Evolutionary conservation across 2,113 vertebrate genomes (phyloP).

Genomic region (Electrona antarctica): DNA sequence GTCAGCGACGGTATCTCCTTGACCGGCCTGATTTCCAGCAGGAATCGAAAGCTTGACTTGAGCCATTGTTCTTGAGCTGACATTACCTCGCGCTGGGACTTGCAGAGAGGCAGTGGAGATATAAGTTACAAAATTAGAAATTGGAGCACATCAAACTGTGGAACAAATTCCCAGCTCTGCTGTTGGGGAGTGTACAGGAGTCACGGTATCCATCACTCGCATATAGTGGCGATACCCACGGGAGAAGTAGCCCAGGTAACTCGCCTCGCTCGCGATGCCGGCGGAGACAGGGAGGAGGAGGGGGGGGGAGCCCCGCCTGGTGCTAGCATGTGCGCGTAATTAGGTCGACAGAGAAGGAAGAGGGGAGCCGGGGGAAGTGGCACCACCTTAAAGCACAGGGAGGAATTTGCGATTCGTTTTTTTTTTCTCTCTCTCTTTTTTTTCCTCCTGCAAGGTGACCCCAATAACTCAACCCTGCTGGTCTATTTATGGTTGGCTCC

Average conservation of each 20-base stretch:
- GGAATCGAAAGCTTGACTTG: conserved; percentile 67
- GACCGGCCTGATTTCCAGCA: conserved; percentile 75
- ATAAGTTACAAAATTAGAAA: conserved; percentile 85
- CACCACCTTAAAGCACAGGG: conserved; percentile 73
- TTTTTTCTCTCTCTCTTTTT: too few relatives aligned
- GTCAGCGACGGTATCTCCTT: conserved; percentile 44
- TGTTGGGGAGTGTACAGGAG: conserved; percentile 72
- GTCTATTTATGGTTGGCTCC: conserved; percentile 79
- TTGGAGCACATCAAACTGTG: conserved; percentile 83
- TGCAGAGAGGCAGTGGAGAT: conserved; percentile 66
- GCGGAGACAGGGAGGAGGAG: conserved; percentile 59
- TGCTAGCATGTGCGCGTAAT: conserved; percentile 78
- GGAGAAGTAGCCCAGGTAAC: conserved; percentile 75
- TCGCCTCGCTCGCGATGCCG: conserved; percentile 41
- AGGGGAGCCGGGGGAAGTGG: conserved; percentile 74
- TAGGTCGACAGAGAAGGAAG: conserved; percentile 82
- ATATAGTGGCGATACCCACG: conserved; percentile 74
- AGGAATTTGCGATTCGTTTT: conserved; percentile 77
- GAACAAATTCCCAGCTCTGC: conserved; percentile 78
- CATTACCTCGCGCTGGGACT: conserved; percentile 79
- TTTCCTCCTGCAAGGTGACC: conserved; percentile 82
- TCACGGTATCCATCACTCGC: conserved; percentile 79
- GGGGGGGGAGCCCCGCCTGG: too few relatives aligned
- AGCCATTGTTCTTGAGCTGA: conserved; percentile 84
- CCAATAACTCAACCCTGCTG: conserved; percentile 82